Conservation (phyloP, 53 echinoderm and acorn worm genomes). For the Patiria pectinifera region DNA sequence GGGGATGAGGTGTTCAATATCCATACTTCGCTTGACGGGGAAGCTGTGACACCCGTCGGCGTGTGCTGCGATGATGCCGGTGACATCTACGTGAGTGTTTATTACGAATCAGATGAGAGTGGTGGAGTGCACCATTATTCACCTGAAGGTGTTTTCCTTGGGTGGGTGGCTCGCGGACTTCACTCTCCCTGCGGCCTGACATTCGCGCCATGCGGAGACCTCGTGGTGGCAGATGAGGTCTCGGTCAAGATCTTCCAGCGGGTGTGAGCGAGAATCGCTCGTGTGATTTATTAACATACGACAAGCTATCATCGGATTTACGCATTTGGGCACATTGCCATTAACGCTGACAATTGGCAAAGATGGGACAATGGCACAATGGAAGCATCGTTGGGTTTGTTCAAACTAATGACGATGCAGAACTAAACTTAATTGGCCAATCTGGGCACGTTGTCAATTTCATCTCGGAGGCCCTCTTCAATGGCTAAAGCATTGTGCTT, state of each 20-base stretch:
- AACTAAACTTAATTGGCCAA: too few species aligned
- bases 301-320: too few species aligned
- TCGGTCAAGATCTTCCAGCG: constrained; percentile 9
- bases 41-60: background rate
- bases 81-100: background rate
- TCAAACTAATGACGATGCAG: too few species aligned
- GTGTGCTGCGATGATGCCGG: constrained; percentile 24
- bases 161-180: background rate
- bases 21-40: background rate
- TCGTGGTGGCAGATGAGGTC: background rate
- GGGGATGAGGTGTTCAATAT: constrained; percentile 16
- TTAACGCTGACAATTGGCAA: too few species aligned
- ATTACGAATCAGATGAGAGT: background rate
- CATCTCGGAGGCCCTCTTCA: too few species aligned
- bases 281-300: background rate
- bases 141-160: background rate
- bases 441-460: too few species aligned
- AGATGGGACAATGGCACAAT: too few species aligned
- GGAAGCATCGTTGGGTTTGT: too few species aligned
- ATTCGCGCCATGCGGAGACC: constrained; percentile 13
- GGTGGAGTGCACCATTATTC: constrained; percentile 22
- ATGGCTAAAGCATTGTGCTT: too few species aligned
- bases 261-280: background rate
- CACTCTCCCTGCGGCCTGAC: background rate
- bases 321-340: too few species aligned